phyloP scores from a whole-genome alignment of 2,113 vertebrate species.

The Macquaria australasica region DNA sequence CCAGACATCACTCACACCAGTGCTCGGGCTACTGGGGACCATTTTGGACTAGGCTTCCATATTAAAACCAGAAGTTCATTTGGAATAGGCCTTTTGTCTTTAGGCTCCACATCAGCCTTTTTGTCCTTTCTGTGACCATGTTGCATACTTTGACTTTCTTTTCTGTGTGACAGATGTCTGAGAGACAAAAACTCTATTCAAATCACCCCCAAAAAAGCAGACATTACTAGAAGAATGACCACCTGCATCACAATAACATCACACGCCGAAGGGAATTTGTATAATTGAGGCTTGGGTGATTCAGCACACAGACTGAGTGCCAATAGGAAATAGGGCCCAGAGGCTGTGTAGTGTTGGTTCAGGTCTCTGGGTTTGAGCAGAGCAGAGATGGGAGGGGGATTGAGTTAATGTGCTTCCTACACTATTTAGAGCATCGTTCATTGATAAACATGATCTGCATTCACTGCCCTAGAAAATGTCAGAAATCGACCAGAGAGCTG shows the following conservation, averaged over 20 bases:
- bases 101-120: neutral
- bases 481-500: slow-evolving; percentile 57
- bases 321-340: slow-evolving; percentile 51
- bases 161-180: neutral
- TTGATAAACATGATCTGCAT: slow-evolving; percentile 70
- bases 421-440: slow-evolving; percentile 54
- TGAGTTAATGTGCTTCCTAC: slow-evolving; percentile 52
- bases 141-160: neutral
- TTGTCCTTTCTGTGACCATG: neutral
- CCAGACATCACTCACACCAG: neutral
- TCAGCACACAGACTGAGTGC: slow-evolving; percentile 41
- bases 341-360: slow-evolving; percentile 57
- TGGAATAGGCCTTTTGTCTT: neutral
- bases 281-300: slow-evolving; percentile 56
- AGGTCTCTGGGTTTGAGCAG: slow-evolving; percentile 47
- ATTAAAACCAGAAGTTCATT: neutral
- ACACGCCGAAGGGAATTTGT: slow-evolving; percentile 33
- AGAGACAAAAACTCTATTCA: neutral
- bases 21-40: neutral
- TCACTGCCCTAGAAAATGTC: slow-evolving; percentile 63
- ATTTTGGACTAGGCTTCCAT: neutral
- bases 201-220: slow-evolving; percentile 7
- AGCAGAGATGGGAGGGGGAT: neutral
- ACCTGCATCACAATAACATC: slow-evolving; percentile 44
- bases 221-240: slow-evolving; percentile 39